Evolutionary conservation across 1,140 invertebrate genomes (phyloP).

Genomic region (Leptinotarsa undecemlineata): DNA sequence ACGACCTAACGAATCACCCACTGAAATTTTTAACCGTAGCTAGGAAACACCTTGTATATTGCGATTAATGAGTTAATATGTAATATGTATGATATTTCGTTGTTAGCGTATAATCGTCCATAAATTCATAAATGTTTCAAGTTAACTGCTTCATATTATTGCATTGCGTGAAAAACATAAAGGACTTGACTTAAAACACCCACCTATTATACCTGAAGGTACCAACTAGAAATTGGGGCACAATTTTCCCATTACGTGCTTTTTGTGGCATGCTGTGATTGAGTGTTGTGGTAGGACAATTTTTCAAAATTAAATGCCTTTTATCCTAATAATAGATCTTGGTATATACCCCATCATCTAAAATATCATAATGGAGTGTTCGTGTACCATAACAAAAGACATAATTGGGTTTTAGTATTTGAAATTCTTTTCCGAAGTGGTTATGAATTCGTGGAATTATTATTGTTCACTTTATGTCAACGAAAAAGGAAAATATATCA

Average conservation of each 20-base stretch:
- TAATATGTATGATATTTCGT: no score
- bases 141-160: no score
- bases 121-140: no score
- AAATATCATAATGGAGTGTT: slow-evolving; percentile 6
- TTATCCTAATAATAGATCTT: background rate
- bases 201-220: background rate
- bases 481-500: no score
- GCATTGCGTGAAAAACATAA: no score
- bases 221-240: background rate
- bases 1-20: no score
- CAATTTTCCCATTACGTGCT: background rate
- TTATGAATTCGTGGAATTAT: no score
- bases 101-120: no score
- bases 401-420: background rate
- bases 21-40: no score
- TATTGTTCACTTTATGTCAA: no score
- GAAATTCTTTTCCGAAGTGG: background rate
- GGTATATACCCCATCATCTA: background rate
- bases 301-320: slow-evolving; percentile 1
- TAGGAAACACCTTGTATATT: no score
- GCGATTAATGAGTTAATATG: no score
- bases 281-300: background rate
- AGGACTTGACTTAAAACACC: background rate
- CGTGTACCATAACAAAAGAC: background rate
- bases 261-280: slow-evolving; percentile 3